Evolutionary conservation across 2,797 vertebrate species (phyloP).

Genomic region (Catostomus latipinnis): DNA sequence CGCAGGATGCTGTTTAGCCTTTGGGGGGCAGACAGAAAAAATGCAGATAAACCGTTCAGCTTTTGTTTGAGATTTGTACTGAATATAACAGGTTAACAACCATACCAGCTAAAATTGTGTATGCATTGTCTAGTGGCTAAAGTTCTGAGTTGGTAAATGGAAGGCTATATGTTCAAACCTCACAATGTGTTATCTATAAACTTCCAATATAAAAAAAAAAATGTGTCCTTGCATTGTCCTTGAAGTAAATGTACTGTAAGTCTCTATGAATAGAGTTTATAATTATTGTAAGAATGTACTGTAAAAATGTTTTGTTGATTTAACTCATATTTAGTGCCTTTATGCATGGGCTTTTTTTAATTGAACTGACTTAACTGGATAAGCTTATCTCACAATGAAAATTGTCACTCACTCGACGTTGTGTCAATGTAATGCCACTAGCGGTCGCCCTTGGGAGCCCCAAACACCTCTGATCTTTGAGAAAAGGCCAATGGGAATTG

Average conservation of each 20-base stretch:
- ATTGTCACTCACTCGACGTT: no score
- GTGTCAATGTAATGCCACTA: no score
- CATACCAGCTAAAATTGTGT: neutral
- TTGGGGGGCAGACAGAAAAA: slow-evolving; percentile 36
- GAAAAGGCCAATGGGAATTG: no score
- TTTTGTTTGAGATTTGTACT: neutral
- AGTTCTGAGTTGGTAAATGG: neutral
- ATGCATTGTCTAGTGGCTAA: neutral
- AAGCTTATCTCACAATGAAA: no score
- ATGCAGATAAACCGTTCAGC: neutral
- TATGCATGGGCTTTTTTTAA: no score
- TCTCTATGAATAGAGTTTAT: neutral
- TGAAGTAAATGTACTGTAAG: no score
- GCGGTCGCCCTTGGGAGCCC: no score
- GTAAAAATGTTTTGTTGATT: no score
- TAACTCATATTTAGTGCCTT: no score
- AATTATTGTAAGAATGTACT: neutral
- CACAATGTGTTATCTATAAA: neutral
- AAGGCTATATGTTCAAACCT: neutral
- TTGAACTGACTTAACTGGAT: no score
- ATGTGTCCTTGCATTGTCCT: neutral
- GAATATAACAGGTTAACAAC: neutral
- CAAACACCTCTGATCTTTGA: no score
- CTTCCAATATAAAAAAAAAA: neutral
- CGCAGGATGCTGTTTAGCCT: slow-evolving; percentile 86